These are phyloP conservation scores for Lateolabrax maculatus DNA, from an alignment of 2,797 vertebrate genomes.

Conservation along the genomic window DNA sequence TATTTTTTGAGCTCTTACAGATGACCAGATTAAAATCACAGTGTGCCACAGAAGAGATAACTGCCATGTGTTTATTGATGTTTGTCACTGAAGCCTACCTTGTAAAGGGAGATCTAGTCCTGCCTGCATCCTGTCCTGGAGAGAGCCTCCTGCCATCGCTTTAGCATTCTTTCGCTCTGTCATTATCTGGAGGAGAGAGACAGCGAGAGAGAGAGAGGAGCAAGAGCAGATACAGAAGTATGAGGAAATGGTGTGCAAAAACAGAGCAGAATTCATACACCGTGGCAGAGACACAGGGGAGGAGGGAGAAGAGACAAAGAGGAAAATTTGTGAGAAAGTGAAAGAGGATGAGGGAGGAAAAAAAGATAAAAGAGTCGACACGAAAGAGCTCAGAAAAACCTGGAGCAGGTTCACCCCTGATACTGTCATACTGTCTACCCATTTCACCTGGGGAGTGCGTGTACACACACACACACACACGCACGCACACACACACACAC, in stretches of 20 bases:
- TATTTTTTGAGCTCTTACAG: neutral
- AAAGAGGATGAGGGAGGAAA: slow-evolving; percentile 20
- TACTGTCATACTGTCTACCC: slow-evolving; percentile 45
- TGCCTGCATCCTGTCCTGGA: slow-evolving; percentile 88
- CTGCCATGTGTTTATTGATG: neutral
- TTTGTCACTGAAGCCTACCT: slow-evolving; percentile 83
- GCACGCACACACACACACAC: neutral
- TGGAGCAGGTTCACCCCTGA: slow-evolving; percentile 44
- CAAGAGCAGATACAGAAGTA: slow-evolving; percentile 27
- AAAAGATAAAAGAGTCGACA: slow-evolving; percentile 52
- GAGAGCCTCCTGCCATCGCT: slow-evolving; percentile 92
- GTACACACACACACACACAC: slow-evolving; percentile 15
- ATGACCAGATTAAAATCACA: slow-evolving; percentile 27
- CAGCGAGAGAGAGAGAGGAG: neutral
- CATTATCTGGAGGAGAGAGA: slow-evolving; percentile 90
- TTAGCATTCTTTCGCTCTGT: slow-evolving; percentile 97
- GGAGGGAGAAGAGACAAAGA: slow-evolving; percentile 24
- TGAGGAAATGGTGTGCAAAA: slow-evolving; percentile 42
- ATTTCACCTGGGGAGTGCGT: slow-evolving; percentile 40
- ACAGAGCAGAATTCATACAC: slow-evolving; percentile 24
- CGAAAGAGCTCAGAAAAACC: slow-evolving; percentile 40
- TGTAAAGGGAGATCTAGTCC: slow-evolving; percentile 95
- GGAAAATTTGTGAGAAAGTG: slow-evolving; percentile 35
- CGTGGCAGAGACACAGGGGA: slow-evolving; percentile 30
- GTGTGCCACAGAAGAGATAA: neutral